phyloP scores from a whole-genome alignment of 2,888 invertebrate genomes.

The Amphipyra berbera region DNA sequence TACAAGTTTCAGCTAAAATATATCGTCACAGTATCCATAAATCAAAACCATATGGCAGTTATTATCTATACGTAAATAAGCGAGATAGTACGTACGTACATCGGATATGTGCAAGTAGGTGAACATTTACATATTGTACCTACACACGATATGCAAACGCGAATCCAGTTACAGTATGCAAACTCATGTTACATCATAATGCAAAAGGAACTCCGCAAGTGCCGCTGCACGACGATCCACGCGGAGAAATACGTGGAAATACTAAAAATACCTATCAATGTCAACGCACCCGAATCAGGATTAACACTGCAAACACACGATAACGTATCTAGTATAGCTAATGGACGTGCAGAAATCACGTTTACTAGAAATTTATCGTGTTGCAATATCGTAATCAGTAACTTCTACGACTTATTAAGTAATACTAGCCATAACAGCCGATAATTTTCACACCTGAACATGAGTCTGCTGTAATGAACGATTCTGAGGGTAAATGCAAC shows the following conservation, averaged over 20 bases:
- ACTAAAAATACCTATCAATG: conserved; percentile 58
- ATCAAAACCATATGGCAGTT: too few relatives aligned
- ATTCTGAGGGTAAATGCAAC: background rate
- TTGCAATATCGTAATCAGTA: conserved; percentile 13
- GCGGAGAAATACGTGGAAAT: conserved; percentile 21
- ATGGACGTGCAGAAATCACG: conserved; percentile 30
- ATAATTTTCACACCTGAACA: conserved; percentile 2
- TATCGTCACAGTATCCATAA: too few relatives aligned
- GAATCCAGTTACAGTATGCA: conserved; percentile 38
- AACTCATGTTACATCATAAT: conserved; percentile 45
- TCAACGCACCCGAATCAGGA: conserved; percentile 57
- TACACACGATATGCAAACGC: conserved; percentile 21
- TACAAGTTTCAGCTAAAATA: too few relatives aligned
- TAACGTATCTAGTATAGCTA: conserved; percentile 27
- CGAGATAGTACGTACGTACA: conserved; percentile 4
- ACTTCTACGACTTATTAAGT: background rate
- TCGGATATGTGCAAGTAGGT: conserved; percentile 37
- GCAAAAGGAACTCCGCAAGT: conserved; percentile 5
- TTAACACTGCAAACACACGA: conserved; percentile 33
- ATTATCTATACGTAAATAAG: too few relatives aligned
- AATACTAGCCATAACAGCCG: conserved; percentile 11
- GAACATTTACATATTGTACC: conserved; percentile 45
- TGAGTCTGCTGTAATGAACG: background rate
- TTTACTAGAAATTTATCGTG: conserved; percentile 11
- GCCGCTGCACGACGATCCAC: conserved; percentile 8